phyloP scores from a whole-genome alignment of 2,797 vertebrate genomes.

The Sebastes aleutianus region DNA sequence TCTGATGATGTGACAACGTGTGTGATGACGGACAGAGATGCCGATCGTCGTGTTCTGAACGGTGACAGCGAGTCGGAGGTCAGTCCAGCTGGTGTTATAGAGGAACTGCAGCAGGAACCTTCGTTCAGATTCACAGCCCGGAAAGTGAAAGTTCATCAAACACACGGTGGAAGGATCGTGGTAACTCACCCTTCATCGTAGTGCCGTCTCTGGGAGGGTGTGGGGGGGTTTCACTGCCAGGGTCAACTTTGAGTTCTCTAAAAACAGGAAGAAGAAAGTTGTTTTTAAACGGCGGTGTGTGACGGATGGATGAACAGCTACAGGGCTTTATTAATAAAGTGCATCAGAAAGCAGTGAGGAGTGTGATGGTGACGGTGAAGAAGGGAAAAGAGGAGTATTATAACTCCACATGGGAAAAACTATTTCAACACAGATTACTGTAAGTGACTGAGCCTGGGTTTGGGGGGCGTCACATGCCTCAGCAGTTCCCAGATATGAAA shows the following conservation, averaged over 20 bases:
- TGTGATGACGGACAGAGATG: neutral
- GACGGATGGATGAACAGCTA: neutral
- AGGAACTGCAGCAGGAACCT: constrained; percentile 6
- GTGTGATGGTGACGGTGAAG: neutral
- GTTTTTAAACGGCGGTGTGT: constrained; percentile 22
- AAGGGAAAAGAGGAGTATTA: too few species aligned
- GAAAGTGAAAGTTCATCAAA: constrained; percentile 44
- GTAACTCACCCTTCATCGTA: constrained; percentile 64
- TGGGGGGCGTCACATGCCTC: constrained; percentile 30
- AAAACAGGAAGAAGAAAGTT: constrained; percentile 61
- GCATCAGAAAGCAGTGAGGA: neutral
- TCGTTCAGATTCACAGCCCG: too few species aligned
- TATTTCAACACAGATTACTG: constrained; percentile 21
- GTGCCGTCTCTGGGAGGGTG: neutral
- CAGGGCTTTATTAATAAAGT: neutral
- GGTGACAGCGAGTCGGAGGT: neutral
- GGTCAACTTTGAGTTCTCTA: constrained; percentile 34
- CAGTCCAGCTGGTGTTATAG: constrained; percentile 15
- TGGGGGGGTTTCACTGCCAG: neutral
- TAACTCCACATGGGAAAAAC: neutral
- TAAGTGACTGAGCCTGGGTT: constrained; percentile 25
- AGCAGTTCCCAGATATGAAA: constrained; percentile 44
- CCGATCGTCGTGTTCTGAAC: neutral
- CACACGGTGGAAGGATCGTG: constrained; percentile 27
- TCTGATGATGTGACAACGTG: neutral